Evolutionary conservation across 2,797 vertebrate genomes (phyloP), one percentile per base, ranked within the genome.

Genomic region (Sebastes paucispinis): DNA sequence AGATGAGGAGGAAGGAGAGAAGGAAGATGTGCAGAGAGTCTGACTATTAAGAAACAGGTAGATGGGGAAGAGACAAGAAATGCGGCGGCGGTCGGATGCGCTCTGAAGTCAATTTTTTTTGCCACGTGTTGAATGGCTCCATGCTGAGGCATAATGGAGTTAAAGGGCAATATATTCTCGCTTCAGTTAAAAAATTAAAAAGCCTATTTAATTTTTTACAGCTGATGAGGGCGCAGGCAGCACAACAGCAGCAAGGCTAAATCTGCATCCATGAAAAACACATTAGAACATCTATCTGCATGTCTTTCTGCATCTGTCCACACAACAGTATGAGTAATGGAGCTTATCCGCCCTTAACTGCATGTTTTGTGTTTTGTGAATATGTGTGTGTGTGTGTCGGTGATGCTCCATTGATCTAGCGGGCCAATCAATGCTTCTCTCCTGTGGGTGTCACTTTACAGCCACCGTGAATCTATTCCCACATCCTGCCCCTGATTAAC

Each of bases 401-500:
- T 65, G 82, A 81, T 66, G 86, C 83, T 81, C 71, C 80, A 90
- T 70, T 81, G 83, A 90, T 83, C 79, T 39, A 70, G 59, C 31
- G 77, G 74, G 80, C 79, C 62, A 83, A 91, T 94, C 92, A 73
- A 92, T 93, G 89, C 59, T 29, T 85, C 77, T 84, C 68, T 78
- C 63, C 80, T 70, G 55, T 81, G 74, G 77, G 80, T 89, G 85
- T 88, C 81, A 89, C 85, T 90, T 88, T 68, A 85, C 73, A 81
- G 83, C 73, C 88, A 77, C 80, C 13, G 29, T 81, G 73, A 87
- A 89, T 82, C 83, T 78, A 87, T 90, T 88, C 85, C 83, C 86
- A 90, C 80, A 87, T 73, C 81, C 63, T 69, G 73, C 39, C 67
- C 75, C 58, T 79, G 68, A 88, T 94, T 92, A 91, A 80, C 90